These are phyloP conservation scores for Netelia inedita DNA, from an alignment of 2,888 invertebrate species.

Conservation along the genomic window DNA sequence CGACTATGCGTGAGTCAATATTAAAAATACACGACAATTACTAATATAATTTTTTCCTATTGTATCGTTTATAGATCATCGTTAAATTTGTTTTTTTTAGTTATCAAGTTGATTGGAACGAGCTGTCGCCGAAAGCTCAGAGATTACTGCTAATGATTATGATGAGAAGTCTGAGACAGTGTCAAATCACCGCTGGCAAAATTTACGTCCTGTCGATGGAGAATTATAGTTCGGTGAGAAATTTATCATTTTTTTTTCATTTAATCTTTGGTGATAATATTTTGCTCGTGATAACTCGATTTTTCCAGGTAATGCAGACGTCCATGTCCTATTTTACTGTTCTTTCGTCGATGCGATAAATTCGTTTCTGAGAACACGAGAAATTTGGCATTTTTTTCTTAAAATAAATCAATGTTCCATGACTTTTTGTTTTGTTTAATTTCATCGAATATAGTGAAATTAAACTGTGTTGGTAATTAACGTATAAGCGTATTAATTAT, in stretches of 20 bases:
- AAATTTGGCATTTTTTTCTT: too few species aligned
- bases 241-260: background rate
- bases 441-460: too few species aligned
- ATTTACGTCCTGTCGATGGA: conserved; percentile 62
- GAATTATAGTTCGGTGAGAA: conserved; percentile 59
- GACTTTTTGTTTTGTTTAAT: too few species aligned
- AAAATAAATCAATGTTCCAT: too few species aligned
- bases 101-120: conserved; percentile 46
- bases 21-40: background rate
- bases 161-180: conserved; percentile 47
- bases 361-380: background rate
- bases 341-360: conserved; percentile 25
- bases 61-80: background rate
- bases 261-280: background rate
- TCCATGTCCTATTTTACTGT: conserved; percentile 49
- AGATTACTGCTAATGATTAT: conserved; percentile 46
- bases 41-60: background rate
- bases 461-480: too few species aligned
- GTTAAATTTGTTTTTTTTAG: background rate
- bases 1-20: background rate
- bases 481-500: too few species aligned
- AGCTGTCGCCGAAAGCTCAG: conserved; percentile 21
- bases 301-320: conserved; percentile 36
- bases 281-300: background rate
- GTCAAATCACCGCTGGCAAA: conserved; percentile 64